A percentile compares a stretch with the other conserved stretches of the same genome.
phyloP scores from a whole-genome alignment of 2,888 invertebrate species.

The Ernsta delagoae region DNA sequence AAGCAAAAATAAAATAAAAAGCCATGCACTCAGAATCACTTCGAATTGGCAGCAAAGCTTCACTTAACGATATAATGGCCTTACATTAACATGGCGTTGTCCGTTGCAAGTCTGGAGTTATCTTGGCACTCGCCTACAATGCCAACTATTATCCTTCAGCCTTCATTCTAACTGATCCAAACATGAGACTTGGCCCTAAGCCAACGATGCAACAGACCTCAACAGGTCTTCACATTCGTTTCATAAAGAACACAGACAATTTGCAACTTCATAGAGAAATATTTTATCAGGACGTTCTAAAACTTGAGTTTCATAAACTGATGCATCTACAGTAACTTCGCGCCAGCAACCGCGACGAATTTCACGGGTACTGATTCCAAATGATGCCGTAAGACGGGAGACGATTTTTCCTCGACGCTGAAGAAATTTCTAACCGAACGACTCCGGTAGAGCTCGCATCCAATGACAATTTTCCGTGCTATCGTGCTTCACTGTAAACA shows the following conservation, averaged over 20 bases:
- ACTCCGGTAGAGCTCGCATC: slow-evolving; percentile 54
- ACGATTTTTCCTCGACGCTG: slow-evolving; percentile 65
- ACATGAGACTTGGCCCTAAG: slow-evolving; percentile 66
- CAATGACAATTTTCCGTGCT: slow-evolving; percentile 56
- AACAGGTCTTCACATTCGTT: slow-evolving; percentile 60
- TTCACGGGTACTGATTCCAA: slow-evolving; percentile 74
- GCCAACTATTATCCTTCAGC: slow-evolving; percentile 35
- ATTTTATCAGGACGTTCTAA: slow-evolving; percentile 28
- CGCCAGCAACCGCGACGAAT: slow-evolving; percentile 69
- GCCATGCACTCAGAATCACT: slow-evolving; percentile 9
- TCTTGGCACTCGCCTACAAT: slow-evolving; percentile 37
- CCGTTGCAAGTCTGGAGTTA: slow-evolving; percentile 47
- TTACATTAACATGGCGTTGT: slow-evolving; percentile 40
- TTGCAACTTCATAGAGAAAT: slow-evolving; percentile 6
- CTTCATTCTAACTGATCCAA: slow-evolving; percentile 58
- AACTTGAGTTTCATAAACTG: slow-evolving; percentile 41
- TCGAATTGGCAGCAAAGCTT: slow-evolving; percentile 37
- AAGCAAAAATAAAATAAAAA: slow-evolving; percentile 11
- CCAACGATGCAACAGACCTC: slow-evolving; percentile 75
- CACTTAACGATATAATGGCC: slow-evolving; percentile 37
- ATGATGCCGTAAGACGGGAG: slow-evolving; percentile 65
- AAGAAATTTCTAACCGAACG: slow-evolving; percentile 72
- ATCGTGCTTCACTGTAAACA: slow-evolving; percentile 50
- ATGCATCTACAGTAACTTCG: slow-evolving; percentile 50
- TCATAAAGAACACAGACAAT: slow-evolving; percentile 37